Base-by-base conservation (phyloP, 2,113 vertebrate species). In the Sclerurus mexicanus region DNA sequence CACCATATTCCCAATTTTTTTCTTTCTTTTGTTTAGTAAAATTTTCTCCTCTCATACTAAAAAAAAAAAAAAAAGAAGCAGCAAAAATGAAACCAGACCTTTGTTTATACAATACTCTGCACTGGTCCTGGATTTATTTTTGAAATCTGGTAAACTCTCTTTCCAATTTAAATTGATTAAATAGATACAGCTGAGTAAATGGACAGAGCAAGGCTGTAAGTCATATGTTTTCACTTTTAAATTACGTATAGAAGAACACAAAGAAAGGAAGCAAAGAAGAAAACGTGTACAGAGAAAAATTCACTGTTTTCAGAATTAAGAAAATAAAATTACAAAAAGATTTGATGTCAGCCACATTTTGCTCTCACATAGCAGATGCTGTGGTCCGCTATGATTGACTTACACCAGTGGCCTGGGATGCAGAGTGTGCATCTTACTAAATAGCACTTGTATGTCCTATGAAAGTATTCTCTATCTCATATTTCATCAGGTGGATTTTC, bases 101-200 rank as follows among this genome's bases (percentile, higher is more conserved):
- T 23, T 98, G 96, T 97, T 98, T 98, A 97, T 95, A 93, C 50
- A 95, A 49, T 73, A 83, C 60, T 94, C 85, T 83, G 47, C 68
- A 68, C 55, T 96, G 89, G 93, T 95, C 76, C 88, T 93, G 91
- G 93, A 97, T 97, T 97, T 97, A 93, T 96, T 97, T 98, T 97
- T 96, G 72, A 96, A 98, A 97, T 94, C 97, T 97, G 93, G 95
- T 98, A 98, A 98, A 98, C 84, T 96, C 63, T 95, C 79, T 66
- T 97, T 97, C 77, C 72, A 96, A 96, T 95, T 97, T 96, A 97
- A 97, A 97, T 97, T 97, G 96, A 97, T 96, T 98, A 98, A 98
- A 96, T 96, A 96, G 90, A 69, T 97, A 95, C 97, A 98, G 97
- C 98, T 98, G 98, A 98, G 78, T 97, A 97, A 97, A 97, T 96